phyloP scores from a whole-genome alignment of 2,113 vertebrate genomes.

The Puffinus mauretanicus region DNA sequence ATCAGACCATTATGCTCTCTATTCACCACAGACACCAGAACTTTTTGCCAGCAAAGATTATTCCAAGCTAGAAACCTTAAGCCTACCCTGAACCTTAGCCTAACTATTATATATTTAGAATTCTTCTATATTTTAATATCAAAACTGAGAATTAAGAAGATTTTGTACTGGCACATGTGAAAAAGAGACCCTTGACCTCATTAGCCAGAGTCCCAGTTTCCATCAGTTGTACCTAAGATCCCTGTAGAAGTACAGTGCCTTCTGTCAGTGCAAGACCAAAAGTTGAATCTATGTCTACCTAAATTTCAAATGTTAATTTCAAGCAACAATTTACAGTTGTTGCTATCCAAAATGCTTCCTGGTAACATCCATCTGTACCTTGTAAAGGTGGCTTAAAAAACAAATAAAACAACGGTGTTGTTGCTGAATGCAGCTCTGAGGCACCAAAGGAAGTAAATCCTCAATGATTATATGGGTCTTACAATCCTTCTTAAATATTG shows the following conservation, averaged over 20 bases:
- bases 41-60: neutral
- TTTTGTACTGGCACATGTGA: neutral
- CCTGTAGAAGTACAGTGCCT: neutral
- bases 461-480: slow-evolving; percentile 25
- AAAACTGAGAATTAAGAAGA: neutral
- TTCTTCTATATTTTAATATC: neutral
- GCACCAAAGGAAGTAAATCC: slow-evolving; percentile 26
- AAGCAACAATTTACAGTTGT: neutral
- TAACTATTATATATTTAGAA: neutral
- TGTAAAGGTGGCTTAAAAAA: neutral
- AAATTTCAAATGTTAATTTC: neutral
- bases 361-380: neutral
- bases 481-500: slow-evolving; percentile 43
- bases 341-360: neutral
- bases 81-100: neutral
- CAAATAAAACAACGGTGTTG: neutral
- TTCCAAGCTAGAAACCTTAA: neutral
- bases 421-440: neutral
- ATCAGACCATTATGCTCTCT: neutral
- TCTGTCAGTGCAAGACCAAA: neutral
- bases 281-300: neutral
- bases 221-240: neutral
- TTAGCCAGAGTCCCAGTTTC: neutral
- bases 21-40: neutral
- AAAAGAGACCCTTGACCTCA: neutral